These are phyloP conservation scores for Coluber constrictor DNA, from an alignment of 2,797 vertebrate species.

Conservation along the genomic window DNA sequence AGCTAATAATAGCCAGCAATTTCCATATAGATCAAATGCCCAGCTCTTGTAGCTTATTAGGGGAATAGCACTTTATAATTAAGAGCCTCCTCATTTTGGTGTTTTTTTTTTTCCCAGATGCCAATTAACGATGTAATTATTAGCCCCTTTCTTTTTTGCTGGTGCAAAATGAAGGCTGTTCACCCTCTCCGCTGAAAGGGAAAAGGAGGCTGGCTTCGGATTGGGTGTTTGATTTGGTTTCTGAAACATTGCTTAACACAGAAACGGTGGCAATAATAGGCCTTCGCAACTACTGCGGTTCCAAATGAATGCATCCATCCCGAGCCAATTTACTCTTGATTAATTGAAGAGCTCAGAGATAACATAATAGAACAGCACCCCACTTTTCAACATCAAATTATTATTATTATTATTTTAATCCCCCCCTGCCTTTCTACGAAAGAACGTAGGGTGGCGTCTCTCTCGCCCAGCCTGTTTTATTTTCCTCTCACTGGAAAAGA, in stretches of 20 bases:
- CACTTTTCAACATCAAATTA: background rate
- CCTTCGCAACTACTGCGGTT: conserved; percentile 53
- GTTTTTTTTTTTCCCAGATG: conserved; percentile 73
- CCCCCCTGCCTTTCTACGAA: background rate
- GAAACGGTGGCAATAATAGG: background rate
- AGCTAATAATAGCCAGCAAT: conserved; percentile 78
- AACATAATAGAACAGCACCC: background rate
- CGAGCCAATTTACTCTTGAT: conserved; percentile 69
- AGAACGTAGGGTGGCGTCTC: too few species aligned
- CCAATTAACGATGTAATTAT: conserved; percentile 84
- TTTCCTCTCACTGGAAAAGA: background rate
- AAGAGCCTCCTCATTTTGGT: conserved; percentile 76
- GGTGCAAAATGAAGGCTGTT: conserved; percentile 77
- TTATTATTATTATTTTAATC: background rate
- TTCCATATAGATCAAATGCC: conserved; percentile 78
- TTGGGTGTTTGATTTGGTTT: conserved; percentile 12
- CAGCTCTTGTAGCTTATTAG: conserved; percentile 79
- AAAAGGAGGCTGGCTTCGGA: background rate
- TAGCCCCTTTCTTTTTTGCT: conserved; percentile 71
- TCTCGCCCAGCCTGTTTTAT: too few species aligned
- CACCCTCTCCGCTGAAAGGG: conserved; percentile 72
- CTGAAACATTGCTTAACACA: conserved; percentile 66
- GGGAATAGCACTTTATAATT: conserved; percentile 82
- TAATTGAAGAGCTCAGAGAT: conserved; percentile 46
- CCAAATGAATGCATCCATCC: conserved; percentile 71